Conservation (phyloP, 2,888 invertebrate genomes). For the Cheilosia grossa region DNA sequence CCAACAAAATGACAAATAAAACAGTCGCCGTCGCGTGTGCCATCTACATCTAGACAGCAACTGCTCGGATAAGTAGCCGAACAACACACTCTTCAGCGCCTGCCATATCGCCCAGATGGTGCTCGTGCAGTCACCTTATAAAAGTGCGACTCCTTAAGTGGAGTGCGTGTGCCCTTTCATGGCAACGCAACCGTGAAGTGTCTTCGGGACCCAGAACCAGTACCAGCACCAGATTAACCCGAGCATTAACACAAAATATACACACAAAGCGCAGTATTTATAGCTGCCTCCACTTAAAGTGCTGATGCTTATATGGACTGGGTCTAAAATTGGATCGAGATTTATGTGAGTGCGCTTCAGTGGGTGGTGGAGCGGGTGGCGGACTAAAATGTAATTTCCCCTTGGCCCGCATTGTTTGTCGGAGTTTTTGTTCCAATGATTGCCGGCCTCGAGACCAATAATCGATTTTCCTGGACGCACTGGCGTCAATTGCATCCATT, state of each 20-base stretch:
- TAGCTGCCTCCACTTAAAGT: slow-evolving; percentile 44
- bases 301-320: neutral
- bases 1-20: slow-evolving; percentile 69
- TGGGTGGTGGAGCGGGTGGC: slow-evolving; percentile 2
- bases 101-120: slow-evolving; percentile 36
- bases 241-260: slow-evolving; percentile 65
- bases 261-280: slow-evolving; percentile 53
- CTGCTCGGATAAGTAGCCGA: slow-evolving; percentile 39
- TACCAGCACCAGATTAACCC: slow-evolving; percentile 57
- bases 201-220: slow-evolving; percentile 43
- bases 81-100: slow-evolving; percentile 32
- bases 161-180: slow-evolving; percentile 57
- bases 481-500: slow-evolving; percentile 68
- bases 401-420: slow-evolving; percentile 47
- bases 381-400: slow-evolving; percentile 63
- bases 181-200: slow-evolving; percentile 58
- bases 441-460: slow-evolving; percentile 60
- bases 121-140: slow-evolving; percentile 48
- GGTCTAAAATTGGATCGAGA: slow-evolving; percentile 45
- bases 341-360: neutral
- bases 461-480: slow-evolving; percentile 62
- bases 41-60: slow-evolving; percentile 22
- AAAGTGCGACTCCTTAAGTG: slow-evolving; percentile 71
- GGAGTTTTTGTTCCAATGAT: slow-evolving; percentile 1
- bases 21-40: slow-evolving; percentile 56